Evolutionary conservation across 2,888 invertebrate species (phyloP), one percentile per base, ranked within the genome.

Genomic region (Drosophila quasianomalipes): DNA sequence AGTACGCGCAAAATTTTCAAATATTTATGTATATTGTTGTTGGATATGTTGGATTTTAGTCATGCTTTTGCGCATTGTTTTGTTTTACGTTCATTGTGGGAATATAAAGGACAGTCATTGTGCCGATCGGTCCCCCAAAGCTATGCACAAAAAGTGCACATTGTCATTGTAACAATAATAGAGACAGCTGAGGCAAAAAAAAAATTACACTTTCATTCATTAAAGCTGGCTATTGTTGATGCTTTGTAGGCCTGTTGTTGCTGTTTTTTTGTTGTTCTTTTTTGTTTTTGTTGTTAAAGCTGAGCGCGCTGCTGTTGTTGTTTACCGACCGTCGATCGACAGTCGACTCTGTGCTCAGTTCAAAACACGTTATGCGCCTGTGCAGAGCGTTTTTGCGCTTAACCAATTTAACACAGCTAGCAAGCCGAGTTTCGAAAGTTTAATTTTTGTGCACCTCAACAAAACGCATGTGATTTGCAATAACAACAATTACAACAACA

Each of bases 281-380:
- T 37, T 59, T 59, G 55, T 51, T 70, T 54, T 33, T 54, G 55
- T 49, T 62, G 59, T 12, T 67, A 61, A 52, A 63, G 49, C 31
- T 66, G 65, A 60, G 70, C 70, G 75, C 66, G 70, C 57, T 84
- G 39, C 57, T 84, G 57, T 22, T 57, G 85, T 75, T 58, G 83
- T 75, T 78, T 80, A 76, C 81, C 82, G 78, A 76, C 70, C 76
- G 73, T 75, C 81, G 75, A 79, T 73, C 79, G 76, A 64, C 65
- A 65, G 51, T 58, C 44, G 81, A 64, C 74, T 79, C 62, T 61
- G 70, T 44, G 79, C 71, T 89, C 76, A 86, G 85, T 86, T 86
- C 54, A 79, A 86, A 86, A 86, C 87, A 89, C 84, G 89, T 89
- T 89, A 81, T 82, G 82, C 87, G 84, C 85, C 85, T 82, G 89